Conservation (phyloP, 2,888 invertebrate species). For the Enchytraeus crypticus region DNA sequence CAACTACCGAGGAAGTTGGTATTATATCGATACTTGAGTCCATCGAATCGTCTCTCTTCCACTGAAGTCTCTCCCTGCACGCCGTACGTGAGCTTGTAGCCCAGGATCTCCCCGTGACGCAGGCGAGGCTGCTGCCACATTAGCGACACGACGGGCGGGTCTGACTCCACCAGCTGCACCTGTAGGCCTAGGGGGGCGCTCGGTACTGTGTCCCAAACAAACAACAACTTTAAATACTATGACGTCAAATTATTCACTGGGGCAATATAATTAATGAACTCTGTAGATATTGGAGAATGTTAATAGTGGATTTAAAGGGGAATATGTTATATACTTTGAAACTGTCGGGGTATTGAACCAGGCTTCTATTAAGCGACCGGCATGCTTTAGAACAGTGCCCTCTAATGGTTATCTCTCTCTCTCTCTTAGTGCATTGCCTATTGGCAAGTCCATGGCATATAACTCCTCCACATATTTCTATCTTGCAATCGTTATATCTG, state of each 20-base stretch:
- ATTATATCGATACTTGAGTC: slow-evolving; percentile 15
- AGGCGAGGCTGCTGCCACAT: slow-evolving; percentile 84
- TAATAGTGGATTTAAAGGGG: too few relatives aligned
- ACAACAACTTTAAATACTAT: background rate
- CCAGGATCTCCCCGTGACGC: slow-evolving; percentile 77
- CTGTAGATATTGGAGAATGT: too few relatives aligned
- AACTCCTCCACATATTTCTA: too few relatives aligned
- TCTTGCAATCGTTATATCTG: too few relatives aligned
- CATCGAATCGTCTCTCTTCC: slow-evolving; percentile 24
- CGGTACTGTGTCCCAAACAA: slow-evolving; percentile 42
- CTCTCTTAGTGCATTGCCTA: too few relatives aligned
- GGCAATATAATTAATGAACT: too few relatives aligned
- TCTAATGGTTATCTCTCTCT: too few relatives aligned
- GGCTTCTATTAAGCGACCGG: too few relatives aligned
- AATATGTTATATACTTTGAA: too few relatives aligned
- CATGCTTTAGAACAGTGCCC: too few relatives aligned
- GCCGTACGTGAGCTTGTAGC: slow-evolving; percentile 78
- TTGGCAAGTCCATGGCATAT: too few relatives aligned
- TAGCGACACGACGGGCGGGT: slow-evolving; percentile 75
- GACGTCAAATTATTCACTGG: background rate
- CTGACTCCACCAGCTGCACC: slow-evolving; percentile 69
- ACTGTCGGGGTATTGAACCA: too few relatives aligned
- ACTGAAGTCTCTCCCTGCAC: slow-evolving; percentile 63
- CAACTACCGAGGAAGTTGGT: slow-evolving; percentile 27
- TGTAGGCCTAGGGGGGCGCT: slow-evolving; percentile 48